phyloP scores from a whole-genome alignment of 2,888 invertebrate species.

The Tribolium freemani region DNA sequence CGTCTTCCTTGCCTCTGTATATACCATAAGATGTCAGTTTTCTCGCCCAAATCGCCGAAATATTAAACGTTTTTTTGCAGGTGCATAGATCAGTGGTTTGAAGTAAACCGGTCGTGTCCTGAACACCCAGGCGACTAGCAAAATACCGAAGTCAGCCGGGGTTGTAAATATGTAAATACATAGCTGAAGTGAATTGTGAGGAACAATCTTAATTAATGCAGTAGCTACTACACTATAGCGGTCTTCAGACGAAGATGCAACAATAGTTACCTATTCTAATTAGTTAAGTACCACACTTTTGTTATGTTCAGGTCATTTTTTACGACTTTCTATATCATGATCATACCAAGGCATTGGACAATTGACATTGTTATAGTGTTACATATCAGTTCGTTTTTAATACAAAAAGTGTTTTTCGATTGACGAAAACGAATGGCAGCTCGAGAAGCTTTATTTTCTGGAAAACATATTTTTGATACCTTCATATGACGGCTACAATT shows the following conservation, averaged over 20 bases:
- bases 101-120: conserved; percentile 98
- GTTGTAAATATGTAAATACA: conserved; percentile 61
- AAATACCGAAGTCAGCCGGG: conserved; percentile 30
- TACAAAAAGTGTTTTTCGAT: background rate
- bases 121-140: conserved; percentile 96
- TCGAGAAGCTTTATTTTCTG: conserved; percentile 51
- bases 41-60: background rate
- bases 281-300: conserved; percentile 36
- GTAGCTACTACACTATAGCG: conserved; percentile 41
- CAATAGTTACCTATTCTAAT: conserved; percentile 49
- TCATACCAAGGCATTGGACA: conserved; percentile 35
- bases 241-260: conserved; percentile 41
- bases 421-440: background rate
- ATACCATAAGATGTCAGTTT: conserved; percentile 94
- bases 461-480: conserved; percentile 73
- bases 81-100: conserved; percentile 99
- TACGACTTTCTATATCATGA: conserved; percentile 33
- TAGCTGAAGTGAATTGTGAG: conserved; percentile 54
- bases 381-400: conserved; percentile 47
- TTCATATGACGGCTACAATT: conserved; percentile 64
- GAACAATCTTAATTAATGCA: conserved; percentile 55
- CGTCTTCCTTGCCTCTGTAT: conserved; percentile 99
- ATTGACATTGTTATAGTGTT: conserved; percentile 42
- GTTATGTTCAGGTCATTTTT: conserved; percentile 36
- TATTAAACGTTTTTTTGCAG: conserved; percentile 71